Conservation (phyloP, 2,888 invertebrate genomes). For the Drosophila kokeensis region DNA sequence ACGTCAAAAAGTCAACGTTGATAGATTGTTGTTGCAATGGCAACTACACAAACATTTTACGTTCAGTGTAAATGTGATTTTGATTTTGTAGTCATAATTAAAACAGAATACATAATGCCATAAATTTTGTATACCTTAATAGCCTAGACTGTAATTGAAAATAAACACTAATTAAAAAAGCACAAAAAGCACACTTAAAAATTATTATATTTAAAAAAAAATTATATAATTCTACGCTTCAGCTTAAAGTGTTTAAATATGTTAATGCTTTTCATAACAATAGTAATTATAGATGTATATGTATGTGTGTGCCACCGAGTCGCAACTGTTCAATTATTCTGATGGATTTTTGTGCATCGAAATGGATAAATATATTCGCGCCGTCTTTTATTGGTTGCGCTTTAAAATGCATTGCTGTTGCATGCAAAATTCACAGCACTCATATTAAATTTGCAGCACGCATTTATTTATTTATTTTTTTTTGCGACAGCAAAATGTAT, state of each 20-base stretch:
- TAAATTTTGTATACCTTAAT: background rate
- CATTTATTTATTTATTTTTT: slow-evolving; percentile 21
- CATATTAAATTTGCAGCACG: slow-evolving; percentile 24
- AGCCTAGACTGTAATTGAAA: background rate
- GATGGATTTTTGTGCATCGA: slow-evolving; percentile 18
- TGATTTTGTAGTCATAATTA: background rate
- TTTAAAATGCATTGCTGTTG: slow-evolving; percentile 11
- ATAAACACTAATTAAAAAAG: background rate
- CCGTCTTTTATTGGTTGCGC: background rate
- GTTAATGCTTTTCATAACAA: slow-evolving; percentile 4
- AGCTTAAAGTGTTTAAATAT: slow-evolving; percentile 24
- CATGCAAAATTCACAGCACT: background rate
- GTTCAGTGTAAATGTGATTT: background rate
- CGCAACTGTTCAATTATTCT: slow-evolving; percentile 23
- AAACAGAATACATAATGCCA: background rate
- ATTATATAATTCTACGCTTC: background rate
- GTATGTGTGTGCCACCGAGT: slow-evolving; percentile 6
- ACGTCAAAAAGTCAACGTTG: background rate
- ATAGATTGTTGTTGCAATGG: background rate
- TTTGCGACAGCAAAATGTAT: slow-evolving; percentile 29
- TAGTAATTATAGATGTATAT: background rate
- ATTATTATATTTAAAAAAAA: background rate
- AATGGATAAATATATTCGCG: slow-evolving; percentile 28
- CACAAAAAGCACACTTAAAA: background rate
- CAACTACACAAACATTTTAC: background rate